These are phyloP conservation scores for Clarias pachynema DNA, from an alignment of 2,797 vertebrate species.

Conservation along the genomic window DNA sequence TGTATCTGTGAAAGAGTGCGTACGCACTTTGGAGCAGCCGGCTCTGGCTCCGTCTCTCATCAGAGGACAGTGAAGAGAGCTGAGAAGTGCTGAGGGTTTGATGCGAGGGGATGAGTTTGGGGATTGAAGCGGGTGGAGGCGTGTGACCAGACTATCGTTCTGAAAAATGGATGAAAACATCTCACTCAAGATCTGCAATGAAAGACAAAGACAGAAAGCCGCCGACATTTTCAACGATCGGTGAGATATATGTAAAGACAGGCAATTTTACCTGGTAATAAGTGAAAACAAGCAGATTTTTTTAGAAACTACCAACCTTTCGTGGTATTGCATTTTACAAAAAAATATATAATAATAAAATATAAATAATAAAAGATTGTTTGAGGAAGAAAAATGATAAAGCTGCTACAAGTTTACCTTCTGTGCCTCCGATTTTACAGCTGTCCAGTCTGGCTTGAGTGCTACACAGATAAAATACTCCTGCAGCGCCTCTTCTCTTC, in stretches of 20 bases:
- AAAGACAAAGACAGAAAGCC: constrained; percentile 22
- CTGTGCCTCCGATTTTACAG: constrained; percentile 78
- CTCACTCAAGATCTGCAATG: constrained; percentile 78
- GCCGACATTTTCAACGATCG: not conserved
- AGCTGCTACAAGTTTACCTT: constrained; percentile 66
- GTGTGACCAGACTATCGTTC: constrained; percentile 70
- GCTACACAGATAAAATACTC: constrained; percentile 82
- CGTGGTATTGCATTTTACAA: not conserved
- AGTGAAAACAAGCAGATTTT: not conserved
- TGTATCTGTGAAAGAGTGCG: not conserved
- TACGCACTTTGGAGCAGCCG: constrained; percentile 73
- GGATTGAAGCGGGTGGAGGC: constrained; percentile 66
- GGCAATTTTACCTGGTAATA: not conserved
- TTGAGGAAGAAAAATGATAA: not conserved
- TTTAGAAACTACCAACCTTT: not conserved
- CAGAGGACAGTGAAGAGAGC: constrained; percentile 63
- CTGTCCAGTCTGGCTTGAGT: constrained; percentile 80
- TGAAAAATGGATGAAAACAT: constrained; percentile 82
- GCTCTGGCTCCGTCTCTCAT: constrained; percentile 64
- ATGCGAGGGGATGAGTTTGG: constrained; percentile 61
- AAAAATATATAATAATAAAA: no score
- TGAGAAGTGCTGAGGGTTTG: constrained; percentile 67
- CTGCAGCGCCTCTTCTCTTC: constrained; percentile 78
- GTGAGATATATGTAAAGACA: not conserved
- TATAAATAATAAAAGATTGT: no score